Base-by-base conservation (phyloP, 1,140 invertebrate genomes). In the Drosophila kohkoa region DNA sequence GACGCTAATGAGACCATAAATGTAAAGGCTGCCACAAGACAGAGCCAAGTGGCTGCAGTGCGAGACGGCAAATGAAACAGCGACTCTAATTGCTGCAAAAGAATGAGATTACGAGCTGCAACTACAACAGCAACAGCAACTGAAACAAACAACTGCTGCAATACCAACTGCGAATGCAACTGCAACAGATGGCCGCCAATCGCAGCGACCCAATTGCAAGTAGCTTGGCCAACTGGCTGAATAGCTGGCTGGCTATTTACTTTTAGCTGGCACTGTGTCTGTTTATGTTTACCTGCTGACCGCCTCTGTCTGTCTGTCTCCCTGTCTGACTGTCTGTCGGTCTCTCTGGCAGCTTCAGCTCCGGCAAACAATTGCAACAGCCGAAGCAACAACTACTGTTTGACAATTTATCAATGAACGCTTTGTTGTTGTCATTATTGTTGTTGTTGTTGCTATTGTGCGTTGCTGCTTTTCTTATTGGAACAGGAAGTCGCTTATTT, bases 331-430 rank as follows among this genome's bases (percentile, higher is more conserved):
- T 38, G 30, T 48, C 11, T 57, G 15, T 25, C 32, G 20, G 1
- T 63, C 20, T 35, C 16, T 64, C 8, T 41, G 30, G 41, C 41
- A 43, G 41, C 28, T 35, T 71, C 43, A 45, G 35, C 38, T 41
- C 13, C 32, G 43, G 35, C 49, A 67, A 77, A 80, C 83, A 88
- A 81, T 78, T 77, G 73, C 79, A 86, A 49, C 70, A 79, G 48
- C 32, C 48, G 25, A 32, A 43, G 25, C 28, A 60, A 38, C 77
- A 77, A 58, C 54, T 78, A 85, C 85, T 81, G 83, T 83, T 88
- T 89, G 78, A 89, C 85, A 89, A 90, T 89, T 89, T 89, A 88
- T 88, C 83, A 88, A 83, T 88, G 81, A 75, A 88, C 71, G 77
- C 72, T 65, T 76, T 63, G 59, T 20, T 62, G 59, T 55, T 63